Evolutionary conservation across 2,113 vertebrate species (phyloP).

Genomic region (Paradisaea rubra): DNA sequence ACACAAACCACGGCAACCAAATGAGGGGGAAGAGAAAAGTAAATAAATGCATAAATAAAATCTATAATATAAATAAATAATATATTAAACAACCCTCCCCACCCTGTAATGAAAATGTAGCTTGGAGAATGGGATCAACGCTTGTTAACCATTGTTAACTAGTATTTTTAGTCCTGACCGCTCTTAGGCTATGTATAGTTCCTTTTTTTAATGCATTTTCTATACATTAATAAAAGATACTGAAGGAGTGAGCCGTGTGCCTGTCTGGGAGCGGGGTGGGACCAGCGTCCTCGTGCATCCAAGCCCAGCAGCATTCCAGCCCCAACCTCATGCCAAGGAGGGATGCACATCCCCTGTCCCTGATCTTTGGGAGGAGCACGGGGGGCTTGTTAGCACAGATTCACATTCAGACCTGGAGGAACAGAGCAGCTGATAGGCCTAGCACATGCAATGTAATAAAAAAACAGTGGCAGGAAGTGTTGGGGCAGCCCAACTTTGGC

Average conservation of each 20-base stretch:
- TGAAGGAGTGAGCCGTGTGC: constrained; percentile 57
- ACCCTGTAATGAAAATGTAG: constrained; percentile 52
- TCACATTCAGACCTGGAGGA: accelerated
- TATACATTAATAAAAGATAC: constrained; percentile 99
- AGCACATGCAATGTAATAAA: background rate
- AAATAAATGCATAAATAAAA: constrained; percentile 25
- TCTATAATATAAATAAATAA: constrained; percentile 55
- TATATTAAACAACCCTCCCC: constrained; percentile 39
- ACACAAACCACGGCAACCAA: background rate
- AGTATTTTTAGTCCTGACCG: constrained; percentile 88
- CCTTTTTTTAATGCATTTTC: constrained; percentile 99
- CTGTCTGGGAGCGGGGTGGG: background rate
- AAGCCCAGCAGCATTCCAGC: background rate
- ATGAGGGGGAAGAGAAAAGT: background rate
- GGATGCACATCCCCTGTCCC: accelerated
- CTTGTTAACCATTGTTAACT: constrained; percentile 88
- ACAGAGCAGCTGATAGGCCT: background rate
- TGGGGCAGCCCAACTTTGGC: background rate
- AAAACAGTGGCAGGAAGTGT: background rate
- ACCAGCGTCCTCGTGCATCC: accelerated
- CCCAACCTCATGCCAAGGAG: accelerated
- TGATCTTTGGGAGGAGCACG: background rate
- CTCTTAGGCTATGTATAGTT: constrained; percentile 91
- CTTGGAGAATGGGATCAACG: constrained; percentile 75
- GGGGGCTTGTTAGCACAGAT: background rate